Conservation (phyloP, 2,888 invertebrate genomes). For the Malacosoma neustria region DNA sequence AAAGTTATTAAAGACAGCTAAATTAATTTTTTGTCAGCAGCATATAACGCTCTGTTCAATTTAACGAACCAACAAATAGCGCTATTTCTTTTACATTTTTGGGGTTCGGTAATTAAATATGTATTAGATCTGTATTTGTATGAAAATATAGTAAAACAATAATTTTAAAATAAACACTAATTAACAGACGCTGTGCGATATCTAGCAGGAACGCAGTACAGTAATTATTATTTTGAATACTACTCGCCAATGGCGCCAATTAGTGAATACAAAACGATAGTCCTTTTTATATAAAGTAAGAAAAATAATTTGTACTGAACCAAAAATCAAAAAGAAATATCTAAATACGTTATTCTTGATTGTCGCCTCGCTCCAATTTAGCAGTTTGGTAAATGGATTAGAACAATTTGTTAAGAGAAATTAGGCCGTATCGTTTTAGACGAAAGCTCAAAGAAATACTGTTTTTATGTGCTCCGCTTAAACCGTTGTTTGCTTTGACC, state of each 20-base stretch:
- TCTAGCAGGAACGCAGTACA: too few species aligned
- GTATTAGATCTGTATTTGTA: too few species aligned
- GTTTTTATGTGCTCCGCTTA: slow-evolving; percentile 25
- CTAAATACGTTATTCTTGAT: too few species aligned
- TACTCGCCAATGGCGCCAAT: too few species aligned
- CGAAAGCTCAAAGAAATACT: slow-evolving; percentile 20
- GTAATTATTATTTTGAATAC: too few species aligned
- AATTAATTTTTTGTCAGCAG: slow-evolving; percentile 10
- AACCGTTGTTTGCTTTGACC: slow-evolving; percentile 21
- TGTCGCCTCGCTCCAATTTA: slow-evolving; percentile 30
- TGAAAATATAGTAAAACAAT: too few species aligned
- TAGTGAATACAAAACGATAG: too few species aligned
- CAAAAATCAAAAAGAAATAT: too few species aligned
- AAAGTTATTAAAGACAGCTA: slow-evolving; percentile 5
- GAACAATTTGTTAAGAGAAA: slow-evolving; percentile 45
- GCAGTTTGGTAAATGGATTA: slow-evolving; percentile 44
- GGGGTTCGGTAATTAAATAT: background rate
- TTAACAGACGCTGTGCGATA: too few species aligned
- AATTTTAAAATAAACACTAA: too few species aligned
- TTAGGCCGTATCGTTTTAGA: slow-evolving; percentile 23
- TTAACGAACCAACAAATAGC: slow-evolving; percentile 2
- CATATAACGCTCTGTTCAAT: slow-evolving; percentile 2
- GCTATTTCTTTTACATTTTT: background rate
- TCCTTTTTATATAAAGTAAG: too few species aligned
- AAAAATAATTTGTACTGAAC: too few species aligned